phyloP scores from a whole-genome alignment of 1,140 invertebrate genomes.

The Chironomus tepperi region DNA sequence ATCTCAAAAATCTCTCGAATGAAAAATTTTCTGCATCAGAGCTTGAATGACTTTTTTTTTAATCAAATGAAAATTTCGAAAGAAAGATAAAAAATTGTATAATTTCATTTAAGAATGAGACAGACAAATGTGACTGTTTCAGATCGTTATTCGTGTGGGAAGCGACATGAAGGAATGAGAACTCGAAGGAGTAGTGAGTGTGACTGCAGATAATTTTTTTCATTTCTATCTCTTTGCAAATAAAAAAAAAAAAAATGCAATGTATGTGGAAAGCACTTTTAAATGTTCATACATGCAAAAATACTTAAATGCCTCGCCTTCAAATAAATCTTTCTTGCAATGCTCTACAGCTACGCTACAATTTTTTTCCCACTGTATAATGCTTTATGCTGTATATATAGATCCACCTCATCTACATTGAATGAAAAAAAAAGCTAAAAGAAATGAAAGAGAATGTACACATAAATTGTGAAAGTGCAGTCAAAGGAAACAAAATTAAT shows the following conservation, averaged over 20 bases:
- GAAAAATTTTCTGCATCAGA: too few relatives aligned
- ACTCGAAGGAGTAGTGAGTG: background rate
- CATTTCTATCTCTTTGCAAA: background rate
- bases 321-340: background rate
- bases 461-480: conserved; percentile 18
- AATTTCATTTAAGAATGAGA: too few relatives aligned
- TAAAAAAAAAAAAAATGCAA: background rate
- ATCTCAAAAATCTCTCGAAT: too few relatives aligned
- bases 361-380: background rate
- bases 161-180: too few relatives aligned
- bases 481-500: conserved; percentile 19
- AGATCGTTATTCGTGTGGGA: too few relatives aligned
- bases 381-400: background rate
- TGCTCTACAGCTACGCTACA: background rate
- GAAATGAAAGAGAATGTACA: background rate
- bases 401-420: background rate
- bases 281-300: background rate
- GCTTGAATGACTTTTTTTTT: too few relatives aligned
- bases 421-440: background rate
- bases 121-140: too few relatives aligned
- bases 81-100: too few relatives aligned
- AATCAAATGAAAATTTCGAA: too few relatives aligned
- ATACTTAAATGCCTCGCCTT: conserved; percentile 1
- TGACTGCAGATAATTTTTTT: background rate
- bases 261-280: too few relatives aligned